A percentile compares a stretch with the other conserved stretches of the same genome.
phyloP scores from a whole-genome alignment of 2,888 invertebrate genomes.

The Orthonevra nobilis region DNA sequence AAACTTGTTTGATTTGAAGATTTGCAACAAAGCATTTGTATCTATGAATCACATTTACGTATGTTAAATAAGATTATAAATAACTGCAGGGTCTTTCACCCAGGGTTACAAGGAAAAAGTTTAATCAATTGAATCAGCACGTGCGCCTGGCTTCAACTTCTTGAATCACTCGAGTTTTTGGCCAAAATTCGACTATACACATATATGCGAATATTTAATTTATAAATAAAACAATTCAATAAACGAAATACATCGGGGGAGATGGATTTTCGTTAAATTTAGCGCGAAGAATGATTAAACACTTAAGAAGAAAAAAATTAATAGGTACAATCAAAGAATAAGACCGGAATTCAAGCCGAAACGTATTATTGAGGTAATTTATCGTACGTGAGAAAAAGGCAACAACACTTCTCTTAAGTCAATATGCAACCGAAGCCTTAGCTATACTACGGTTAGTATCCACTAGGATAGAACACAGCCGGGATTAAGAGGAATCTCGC shows the following conservation, averaged over 20 bases:
- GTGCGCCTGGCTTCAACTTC: conserved; percentile 66
- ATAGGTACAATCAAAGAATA: background rate
- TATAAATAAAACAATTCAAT: background rate
- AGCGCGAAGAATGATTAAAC: no score
- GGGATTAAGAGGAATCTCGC: conserved; percentile 68
- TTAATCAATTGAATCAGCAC: conserved; percentile 75
- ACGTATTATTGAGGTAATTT: conserved; percentile 36
- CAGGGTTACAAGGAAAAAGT: conserved; percentile 72
- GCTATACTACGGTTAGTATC: conserved; percentile 50
- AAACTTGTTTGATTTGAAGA: conserved; percentile 35
- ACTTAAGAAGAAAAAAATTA: no score
- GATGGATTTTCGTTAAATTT: no score
- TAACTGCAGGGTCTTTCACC: conserved; percentile 45
- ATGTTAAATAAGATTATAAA: conserved; percentile 32
- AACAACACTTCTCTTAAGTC: conserved; percentile 24
- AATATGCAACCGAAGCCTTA: conserved; percentile 45
- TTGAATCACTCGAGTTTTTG: conserved; percentile 20
- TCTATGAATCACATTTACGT: conserved; percentile 57
- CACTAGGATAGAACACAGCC: conserved; percentile 49
- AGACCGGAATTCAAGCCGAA: conserved; percentile 21
- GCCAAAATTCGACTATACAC: background rate
- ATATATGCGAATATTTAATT: conserved; percentile 6
- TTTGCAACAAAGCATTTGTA: conserved; percentile 21
- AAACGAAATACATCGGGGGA: no score
- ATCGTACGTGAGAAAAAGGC: conserved; percentile 20